Conservation (phyloP, 1,140 invertebrate genomes). For the Diploscapter pachys region DNA sequence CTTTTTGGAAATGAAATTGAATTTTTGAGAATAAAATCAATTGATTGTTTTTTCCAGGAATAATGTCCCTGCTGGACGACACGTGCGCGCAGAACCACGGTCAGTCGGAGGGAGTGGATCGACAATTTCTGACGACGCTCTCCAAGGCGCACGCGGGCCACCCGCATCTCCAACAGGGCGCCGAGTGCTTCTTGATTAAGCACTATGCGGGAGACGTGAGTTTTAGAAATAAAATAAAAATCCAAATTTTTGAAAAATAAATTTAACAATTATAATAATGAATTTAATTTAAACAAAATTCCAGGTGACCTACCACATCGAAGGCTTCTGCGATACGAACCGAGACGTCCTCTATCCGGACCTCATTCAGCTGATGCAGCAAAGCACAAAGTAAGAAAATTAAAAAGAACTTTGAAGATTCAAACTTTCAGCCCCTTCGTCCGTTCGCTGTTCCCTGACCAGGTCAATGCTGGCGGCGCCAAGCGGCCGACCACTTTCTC, state of each 20-base stretch:
- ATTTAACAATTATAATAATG: no score
- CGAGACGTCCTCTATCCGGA: conserved; percentile 73
- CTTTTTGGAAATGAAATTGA: neutral
- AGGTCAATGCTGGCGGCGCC: conserved; percentile 64
- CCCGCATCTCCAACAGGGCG: conserved; percentile 67
- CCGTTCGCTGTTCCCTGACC: conserved; percentile 68
- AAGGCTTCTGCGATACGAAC: conserved; percentile 76
- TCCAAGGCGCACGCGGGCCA: conserved; percentile 64
- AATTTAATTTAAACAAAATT: neutral
- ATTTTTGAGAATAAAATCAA: neutral
- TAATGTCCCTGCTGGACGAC: conserved; percentile 72
- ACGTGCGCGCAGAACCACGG: conserved; percentile 74
- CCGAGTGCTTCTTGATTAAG: conserved; percentile 69
- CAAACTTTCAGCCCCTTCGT: conserved; percentile 67
- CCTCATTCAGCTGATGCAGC: conserved; percentile 73
- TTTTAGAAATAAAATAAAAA: conserved; percentile 19
- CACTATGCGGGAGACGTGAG: conserved; percentile 72
- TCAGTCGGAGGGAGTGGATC: conserved; percentile 66
- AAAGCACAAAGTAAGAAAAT: conserved; percentile 69
- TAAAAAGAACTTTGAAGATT: no score
- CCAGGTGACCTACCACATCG: conserved; percentile 68
- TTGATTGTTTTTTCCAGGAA: conserved; percentile 63
- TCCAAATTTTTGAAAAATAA: no score
- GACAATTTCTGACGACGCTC: conserved; percentile 66
- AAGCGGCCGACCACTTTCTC: conserved; percentile 72